Evolutionary conservation across 2,888 invertebrate species (phyloP).

Genomic region (Liopterus haemorrhoidalis): DNA sequence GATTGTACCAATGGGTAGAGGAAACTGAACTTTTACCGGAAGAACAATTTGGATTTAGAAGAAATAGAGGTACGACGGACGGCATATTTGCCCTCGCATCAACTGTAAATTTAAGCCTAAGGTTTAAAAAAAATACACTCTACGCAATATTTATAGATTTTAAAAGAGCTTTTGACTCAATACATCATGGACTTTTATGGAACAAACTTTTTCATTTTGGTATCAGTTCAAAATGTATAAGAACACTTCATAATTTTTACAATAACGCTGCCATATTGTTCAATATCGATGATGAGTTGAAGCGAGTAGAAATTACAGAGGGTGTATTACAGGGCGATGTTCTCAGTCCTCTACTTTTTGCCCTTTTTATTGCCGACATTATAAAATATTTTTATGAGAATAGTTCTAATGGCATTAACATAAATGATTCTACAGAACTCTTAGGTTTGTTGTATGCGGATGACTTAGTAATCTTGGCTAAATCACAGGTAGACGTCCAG

Average conservation of each 20-base stretch:
- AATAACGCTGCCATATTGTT: too few species aligned
- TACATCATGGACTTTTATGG: not conserved
- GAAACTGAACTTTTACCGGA: not conserved
- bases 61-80: constrained; percentile 2
- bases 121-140: not conserved
- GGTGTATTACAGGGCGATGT: too few species aligned
- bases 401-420: too few species aligned
- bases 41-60: constrained; percentile 5
- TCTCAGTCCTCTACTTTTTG: too few species aligned
- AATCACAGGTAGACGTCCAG: too few species aligned
- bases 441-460: too few species aligned
- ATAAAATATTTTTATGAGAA: too few species aligned
- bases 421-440: too few species aligned
- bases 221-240: not conserved
- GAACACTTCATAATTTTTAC: constrained; percentile 1
- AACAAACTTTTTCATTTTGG: not conserved
- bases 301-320: too few species aligned
- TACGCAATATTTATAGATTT: constrained; percentile 6
- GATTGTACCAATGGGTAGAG: not conserved
- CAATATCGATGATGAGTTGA: too few species aligned
- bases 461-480: too few species aligned
- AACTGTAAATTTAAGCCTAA: not conserved
- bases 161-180: not conserved
- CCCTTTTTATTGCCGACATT: too few species aligned
- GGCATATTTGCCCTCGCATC: not conserved